Conservation (phyloP, 2,113 vertebrate genomes). For the Calyptomena viridis region DNA sequence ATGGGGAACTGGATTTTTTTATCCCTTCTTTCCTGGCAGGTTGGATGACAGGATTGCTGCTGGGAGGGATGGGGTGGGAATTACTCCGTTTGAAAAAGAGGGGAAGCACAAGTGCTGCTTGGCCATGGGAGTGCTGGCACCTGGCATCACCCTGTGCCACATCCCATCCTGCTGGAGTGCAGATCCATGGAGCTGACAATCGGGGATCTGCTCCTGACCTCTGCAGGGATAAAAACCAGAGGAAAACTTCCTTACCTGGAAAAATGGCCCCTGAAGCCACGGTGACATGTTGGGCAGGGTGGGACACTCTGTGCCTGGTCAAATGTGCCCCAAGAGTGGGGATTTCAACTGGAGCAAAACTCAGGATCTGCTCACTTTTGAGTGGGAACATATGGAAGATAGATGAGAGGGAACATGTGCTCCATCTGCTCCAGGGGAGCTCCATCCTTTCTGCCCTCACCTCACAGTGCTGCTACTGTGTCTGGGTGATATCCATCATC, state of each 20-base stretch:
- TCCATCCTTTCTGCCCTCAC: not conserved
- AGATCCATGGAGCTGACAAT: not conserved
- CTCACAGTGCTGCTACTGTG: not conserved
- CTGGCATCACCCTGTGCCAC: fast-evolving
- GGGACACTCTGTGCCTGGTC: not conserved
- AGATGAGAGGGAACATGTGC: not conserved
- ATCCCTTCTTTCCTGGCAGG: not conserved
- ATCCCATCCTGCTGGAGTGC: fast-evolving
- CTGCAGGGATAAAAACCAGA: not conserved
- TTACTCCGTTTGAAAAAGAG: not conserved
- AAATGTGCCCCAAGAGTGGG: fast-evolving
- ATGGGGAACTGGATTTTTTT: not conserved
- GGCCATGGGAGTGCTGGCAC: not conserved
- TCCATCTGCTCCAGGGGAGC: not conserved
- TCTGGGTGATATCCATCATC: not conserved
- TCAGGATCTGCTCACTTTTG: not conserved
- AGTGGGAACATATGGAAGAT: not conserved
- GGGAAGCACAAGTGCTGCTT: not conserved
- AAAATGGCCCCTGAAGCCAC: not conserved
- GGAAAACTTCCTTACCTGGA: not conserved
- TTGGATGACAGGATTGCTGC: not conserved
- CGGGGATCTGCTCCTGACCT: not conserved
- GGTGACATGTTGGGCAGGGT: fast-evolving
- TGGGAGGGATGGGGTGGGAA: not conserved
- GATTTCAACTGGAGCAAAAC: not conserved